Percentiles rank a stretch among this genome's conserved stretches.
Conservation (phyloP, 2,113 vertebrate species). For the Acanthisitta chloris region DNA sequence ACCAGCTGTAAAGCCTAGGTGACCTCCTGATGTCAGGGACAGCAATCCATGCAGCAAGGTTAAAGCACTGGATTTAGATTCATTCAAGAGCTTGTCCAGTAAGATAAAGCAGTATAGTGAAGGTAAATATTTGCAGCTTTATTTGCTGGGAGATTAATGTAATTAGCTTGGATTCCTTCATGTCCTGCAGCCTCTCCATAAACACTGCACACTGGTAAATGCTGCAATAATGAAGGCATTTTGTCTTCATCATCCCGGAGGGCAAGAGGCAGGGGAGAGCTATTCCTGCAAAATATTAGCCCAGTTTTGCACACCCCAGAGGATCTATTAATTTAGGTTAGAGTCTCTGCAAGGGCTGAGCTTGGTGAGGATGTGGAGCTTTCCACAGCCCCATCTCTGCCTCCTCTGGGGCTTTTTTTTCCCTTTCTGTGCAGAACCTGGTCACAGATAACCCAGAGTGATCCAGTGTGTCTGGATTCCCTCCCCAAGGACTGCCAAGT, state of each 20-base stretch:
- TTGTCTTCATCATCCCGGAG: constrained; percentile 58
- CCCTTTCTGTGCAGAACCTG: background rate
- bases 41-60: constrained; percentile 22
- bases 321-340: constrained; percentile 56
- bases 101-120: constrained; percentile 28
- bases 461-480: background rate
- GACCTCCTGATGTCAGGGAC: background rate
- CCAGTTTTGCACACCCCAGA: constrained; percentile 54
- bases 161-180: constrained; percentile 62
- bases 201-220: constrained; percentile 56
- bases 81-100: constrained; percentile 42
- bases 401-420: background rate
- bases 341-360: background rate
- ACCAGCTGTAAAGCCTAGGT: background rate
- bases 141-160: constrained; percentile 62
- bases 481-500: background rate
- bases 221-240: constrained; percentile 57
- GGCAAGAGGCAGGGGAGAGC: constrained; percentile 35
- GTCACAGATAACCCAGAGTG: background rate
- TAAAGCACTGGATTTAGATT: constrained; percentile 46
- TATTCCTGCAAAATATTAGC: constrained; percentile 62
- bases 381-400: background rate
- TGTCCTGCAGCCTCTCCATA: constrained; percentile 50
- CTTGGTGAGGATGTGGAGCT: background rate
- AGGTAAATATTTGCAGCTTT: constrained; percentile 59